Percentiles rank a stretch among this genome's conserved stretches.
phyloP scores from a whole-genome alignment of 2,113 vertebrate species.

The Saimiri boliviensis region DNA sequence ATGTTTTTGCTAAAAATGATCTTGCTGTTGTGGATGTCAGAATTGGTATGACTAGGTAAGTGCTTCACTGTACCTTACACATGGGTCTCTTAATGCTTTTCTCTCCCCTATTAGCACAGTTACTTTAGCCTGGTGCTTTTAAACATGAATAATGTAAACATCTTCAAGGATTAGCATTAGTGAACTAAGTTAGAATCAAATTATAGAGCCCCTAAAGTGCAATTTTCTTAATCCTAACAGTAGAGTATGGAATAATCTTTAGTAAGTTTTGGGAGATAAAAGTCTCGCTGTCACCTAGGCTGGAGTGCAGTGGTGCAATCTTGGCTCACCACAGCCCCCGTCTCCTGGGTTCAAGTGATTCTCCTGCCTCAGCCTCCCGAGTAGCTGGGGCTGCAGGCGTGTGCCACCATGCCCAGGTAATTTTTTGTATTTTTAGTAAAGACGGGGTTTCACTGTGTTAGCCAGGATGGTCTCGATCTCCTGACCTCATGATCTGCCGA shows the following conservation, averaged over 20 bases:
- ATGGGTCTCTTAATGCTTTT: neutral
- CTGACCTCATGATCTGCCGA: too few relatives aligned
- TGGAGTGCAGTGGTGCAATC: too few relatives aligned
- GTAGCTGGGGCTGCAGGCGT: too few relatives aligned
- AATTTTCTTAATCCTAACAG: neutral
- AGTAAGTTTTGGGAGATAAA: too few relatives aligned
- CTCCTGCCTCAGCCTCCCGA: too few relatives aligned
- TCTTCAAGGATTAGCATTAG: neutral
- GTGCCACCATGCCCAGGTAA: too few relatives aligned
- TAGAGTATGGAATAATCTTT: neutral
- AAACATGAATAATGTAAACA: neutral
- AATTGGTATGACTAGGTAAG: slow-evolving; percentile 92
- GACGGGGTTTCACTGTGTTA: too few relatives aligned
- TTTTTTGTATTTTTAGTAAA: too few relatives aligned
- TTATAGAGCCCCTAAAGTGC: neutral
- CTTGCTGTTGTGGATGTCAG: slow-evolving; percentile 90
- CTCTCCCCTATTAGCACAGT: neutral
- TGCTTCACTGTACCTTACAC: neutral
- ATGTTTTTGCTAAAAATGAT: slow-evolving; percentile 93
- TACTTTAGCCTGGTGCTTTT: accelerated
- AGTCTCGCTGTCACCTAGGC: too few relatives aligned
- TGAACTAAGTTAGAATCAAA: neutral
- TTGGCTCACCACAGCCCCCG: too few relatives aligned
- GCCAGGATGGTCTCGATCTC: too few relatives aligned
- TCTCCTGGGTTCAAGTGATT: too few relatives aligned